Evolutionary conservation across 2,888 invertebrate species (phyloP), one percentile per base, ranked within the genome.

Genomic region (Tipula vernalis): DNA sequence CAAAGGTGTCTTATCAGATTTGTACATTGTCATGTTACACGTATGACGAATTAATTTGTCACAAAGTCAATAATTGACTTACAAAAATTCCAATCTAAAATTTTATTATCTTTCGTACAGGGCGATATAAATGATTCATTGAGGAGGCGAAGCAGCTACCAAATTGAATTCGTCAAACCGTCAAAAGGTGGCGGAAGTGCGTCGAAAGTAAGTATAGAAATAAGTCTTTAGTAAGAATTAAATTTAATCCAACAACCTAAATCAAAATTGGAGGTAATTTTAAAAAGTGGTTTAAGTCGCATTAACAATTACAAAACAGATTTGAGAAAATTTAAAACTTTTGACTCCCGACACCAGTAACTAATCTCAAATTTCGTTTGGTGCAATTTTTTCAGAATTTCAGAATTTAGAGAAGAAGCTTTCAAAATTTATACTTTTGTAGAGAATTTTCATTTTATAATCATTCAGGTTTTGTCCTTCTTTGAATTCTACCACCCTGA

Each of bases 121-220:
- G 91, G 90, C 86, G 92, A 92, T 88, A 91, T 92, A 88, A 91
- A 91, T 87, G 92, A 92, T 89, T 91, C 91, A 89, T 89, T 92
- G 87, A 91, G 91, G 88, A 90, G 92, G 28, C 90, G 92, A 86
- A 92, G 92, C 89, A 92, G 92, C 88, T 92, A 92, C 89, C 91
- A 92, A 88, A 91, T 92, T 47, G 92, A 92, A 87, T 91, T 90
- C 87, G 89, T 90, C 83, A 89, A 90, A 86, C 90, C 90, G 87
- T 90, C 91, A 18, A 88, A 88, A 87, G 90, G 89, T 87, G 90
- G 91, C 87, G 92, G 92, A 86, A 92, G 92, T 88, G 92, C 92
- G 57, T 92, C 92, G 42, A 92, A 92, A 90, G 85, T 85, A 85
- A 85, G 28, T 42, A 85, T 5, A 44, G 3, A 8, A 39, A 2